These are phyloP conservation scores for Alethe castanea DNA, from an alignment of 2,113 vertebrate species.

Conservation along the genomic window DNA sequence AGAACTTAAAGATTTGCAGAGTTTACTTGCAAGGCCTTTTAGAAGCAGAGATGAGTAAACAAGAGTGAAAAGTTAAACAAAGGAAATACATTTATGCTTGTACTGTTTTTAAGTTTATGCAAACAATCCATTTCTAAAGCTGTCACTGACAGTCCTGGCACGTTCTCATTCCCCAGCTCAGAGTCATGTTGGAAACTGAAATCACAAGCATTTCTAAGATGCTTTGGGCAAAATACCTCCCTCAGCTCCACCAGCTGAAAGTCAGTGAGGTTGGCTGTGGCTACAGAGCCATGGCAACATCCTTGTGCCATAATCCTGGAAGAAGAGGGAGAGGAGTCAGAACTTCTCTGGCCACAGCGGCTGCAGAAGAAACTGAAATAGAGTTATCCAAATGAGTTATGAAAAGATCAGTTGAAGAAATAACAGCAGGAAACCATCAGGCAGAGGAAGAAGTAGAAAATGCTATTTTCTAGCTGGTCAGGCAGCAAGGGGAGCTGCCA, in stretches of 20 bases:
- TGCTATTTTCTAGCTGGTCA: background rate
- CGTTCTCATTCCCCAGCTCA: constrained; percentile 27
- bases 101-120: constrained; percentile 73
- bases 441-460: constrained; percentile 5
- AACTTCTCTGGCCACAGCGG: background rate
- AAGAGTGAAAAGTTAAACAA: constrained; percentile 73
- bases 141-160: constrained; percentile 65
- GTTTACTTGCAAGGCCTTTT: constrained; percentile 77
- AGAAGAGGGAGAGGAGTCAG: background rate
- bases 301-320: background rate
- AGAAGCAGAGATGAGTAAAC: constrained; percentile 75
- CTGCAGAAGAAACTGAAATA: background rate
- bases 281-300: background rate
- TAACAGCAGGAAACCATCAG: constrained; percentile 36
- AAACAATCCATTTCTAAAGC: constrained; percentile 74
- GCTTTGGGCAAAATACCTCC: constrained; percentile 51
- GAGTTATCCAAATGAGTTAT: background rate
- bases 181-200: constrained; percentile 28
- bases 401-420: background rate
- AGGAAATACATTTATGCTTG: constrained; percentile 75
- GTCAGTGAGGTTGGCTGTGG: background rate
- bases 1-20: constrained; percentile 69
- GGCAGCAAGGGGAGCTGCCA: background rate
- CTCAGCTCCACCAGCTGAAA: background rate
- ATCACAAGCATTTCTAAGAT: constrained; percentile 60